phyloP scores from a whole-genome alignment of 2,113 vertebrate species.

The Charadrius vociferus region DNA sequence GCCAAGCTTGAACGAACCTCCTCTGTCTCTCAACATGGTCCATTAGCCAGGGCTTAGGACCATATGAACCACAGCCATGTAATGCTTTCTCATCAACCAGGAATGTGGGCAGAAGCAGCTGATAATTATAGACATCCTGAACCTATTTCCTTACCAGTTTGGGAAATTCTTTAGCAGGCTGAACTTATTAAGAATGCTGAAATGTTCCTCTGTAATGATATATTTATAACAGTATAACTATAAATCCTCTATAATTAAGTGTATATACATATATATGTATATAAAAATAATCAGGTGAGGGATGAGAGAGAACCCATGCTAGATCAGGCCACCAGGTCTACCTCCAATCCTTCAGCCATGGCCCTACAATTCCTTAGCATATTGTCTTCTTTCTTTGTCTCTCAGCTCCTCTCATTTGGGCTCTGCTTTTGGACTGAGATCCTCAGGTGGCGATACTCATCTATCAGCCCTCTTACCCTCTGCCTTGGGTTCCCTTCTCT shows the following conservation, averaged over 20 bases:
- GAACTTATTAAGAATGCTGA: not conserved
- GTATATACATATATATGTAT: not conserved
- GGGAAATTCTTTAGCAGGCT: not conserved
- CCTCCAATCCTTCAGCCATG: not conserved
- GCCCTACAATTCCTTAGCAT: not conserved
- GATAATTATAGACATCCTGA: not conserved
- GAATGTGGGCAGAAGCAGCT: not conserved
- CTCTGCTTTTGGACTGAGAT: not conserved
- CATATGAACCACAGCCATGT: not conserved
- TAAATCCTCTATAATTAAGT: not conserved
- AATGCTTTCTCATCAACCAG: not conserved
- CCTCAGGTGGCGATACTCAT: not conserved
- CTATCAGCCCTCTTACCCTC: not conserved
- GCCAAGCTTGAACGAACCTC: not conserved
- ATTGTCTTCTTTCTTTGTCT: not conserved
- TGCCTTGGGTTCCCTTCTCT: not conserved
- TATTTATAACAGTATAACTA: not conserved
- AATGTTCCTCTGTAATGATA: not conserved
- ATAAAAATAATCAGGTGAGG: not conserved
- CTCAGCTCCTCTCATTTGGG: not conserved
- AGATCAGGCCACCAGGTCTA: not conserved
- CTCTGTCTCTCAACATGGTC: not conserved
- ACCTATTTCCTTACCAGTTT: not conserved
- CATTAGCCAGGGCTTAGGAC: not conserved
- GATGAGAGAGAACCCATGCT: not conserved